Conservation (phyloP, 2,797 vertebrate genomes). For the Emys orbicularis region DNA sequence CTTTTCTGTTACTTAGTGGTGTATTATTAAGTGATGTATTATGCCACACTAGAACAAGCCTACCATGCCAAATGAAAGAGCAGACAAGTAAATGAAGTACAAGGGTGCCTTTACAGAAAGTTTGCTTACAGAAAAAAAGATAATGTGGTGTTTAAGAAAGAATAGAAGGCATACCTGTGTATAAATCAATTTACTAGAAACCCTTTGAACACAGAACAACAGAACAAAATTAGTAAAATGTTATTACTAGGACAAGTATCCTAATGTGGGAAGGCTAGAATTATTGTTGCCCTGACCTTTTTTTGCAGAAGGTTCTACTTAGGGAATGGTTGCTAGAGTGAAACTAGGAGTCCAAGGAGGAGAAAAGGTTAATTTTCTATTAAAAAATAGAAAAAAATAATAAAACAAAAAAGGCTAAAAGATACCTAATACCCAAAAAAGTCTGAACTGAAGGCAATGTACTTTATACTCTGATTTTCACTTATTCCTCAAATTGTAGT, state of each 20-base stretch:
- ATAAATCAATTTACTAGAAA: background rate
- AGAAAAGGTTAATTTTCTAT: background rate
- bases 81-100: rapidly evolving
- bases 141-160: background rate
- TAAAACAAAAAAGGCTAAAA: background rate
- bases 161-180: background rate
- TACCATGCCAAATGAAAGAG: rapidly evolving
- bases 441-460: background rate
- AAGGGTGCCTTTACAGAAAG: rapidly evolving
- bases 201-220: background rate
- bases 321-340: rapidly evolving
- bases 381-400: background rate
- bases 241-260: background rate
- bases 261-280: background rate
- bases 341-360: background rate
- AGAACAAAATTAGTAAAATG: background rate
- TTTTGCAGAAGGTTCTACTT: rapidly evolving
- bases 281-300: background rate
- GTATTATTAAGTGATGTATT: background rate
- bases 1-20: background rate
- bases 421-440: rapidly evolving
- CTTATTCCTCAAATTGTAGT: background rate
- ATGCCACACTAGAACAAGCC: background rate
- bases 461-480: background rate
- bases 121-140: rapidly evolving